Evolutionary conservation across 2,113 vertebrate genomes (phyloP).

Genomic region (Crotalus tigris): DNA sequence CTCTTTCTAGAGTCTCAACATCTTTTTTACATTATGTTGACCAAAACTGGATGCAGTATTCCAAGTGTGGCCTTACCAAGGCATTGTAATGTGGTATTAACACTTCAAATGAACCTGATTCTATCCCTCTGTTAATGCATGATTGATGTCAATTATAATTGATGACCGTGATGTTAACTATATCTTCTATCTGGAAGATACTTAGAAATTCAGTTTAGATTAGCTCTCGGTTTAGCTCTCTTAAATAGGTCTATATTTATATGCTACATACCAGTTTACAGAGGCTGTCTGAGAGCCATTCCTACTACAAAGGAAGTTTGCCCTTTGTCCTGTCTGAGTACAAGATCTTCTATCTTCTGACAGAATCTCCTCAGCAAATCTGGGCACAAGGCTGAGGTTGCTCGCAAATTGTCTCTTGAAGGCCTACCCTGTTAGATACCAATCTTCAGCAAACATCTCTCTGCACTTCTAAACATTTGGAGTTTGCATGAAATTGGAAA

Average conservation of each 20-base stretch:
- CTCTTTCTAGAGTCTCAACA: too few species aligned
- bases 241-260: slow-evolving; percentile 11
- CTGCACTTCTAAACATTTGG: slow-evolving; percentile 55
- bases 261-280: slow-evolving; percentile 41
- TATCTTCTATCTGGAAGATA: background rate
- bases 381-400: slow-evolving; percentile 16
- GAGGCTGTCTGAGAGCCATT: slow-evolving; percentile 8
- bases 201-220: background rate
- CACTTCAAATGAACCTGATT: too few species aligned
- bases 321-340: background rate
- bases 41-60: too few species aligned
- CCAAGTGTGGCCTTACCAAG: too few species aligned
- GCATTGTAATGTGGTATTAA: too few species aligned
- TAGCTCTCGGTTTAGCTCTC: background rate
- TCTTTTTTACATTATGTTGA: too few species aligned
- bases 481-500: slow-evolving; percentile 72
- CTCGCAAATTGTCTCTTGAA: slow-evolving; percentile 44
- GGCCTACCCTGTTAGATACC: slow-evolving; percentile 26
- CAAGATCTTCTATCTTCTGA: background rate
- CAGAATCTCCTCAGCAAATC: background rate
- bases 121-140: too few species aligned
- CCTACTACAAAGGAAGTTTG: background rate
- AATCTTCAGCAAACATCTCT: slow-evolving; percentile 55
- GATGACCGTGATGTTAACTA: background rate
- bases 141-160: too few species aligned